Base-by-base conservation (phyloP, 2,888 invertebrate species). In the Himalopsyche anomala region DNA sequence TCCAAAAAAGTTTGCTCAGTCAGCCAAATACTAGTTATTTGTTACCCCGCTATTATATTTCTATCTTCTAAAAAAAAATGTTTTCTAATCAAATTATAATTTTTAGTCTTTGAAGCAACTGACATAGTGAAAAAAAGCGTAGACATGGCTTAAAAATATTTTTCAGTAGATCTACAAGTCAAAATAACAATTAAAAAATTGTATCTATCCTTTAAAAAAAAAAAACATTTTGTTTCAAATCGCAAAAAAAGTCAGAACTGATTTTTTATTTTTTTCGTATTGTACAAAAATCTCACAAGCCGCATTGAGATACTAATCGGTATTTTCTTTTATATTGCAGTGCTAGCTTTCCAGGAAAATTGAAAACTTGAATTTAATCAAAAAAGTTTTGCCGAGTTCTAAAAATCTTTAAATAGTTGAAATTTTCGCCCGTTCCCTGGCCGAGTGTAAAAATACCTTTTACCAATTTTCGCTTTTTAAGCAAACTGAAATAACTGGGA, bases 361-460 rank as follows among this genome's bases (percentile, higher is more conserved):
- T 62, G 62, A 62, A 62, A 62, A 62, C 62, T 62, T 62, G 62
- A 62, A 62, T 62, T 62, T 62, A 62, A 62, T 62, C 62, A 62
- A 62, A 62, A 62, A 62, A 62, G 62, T 62, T 62, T 62, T 8
- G 62, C 11, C 62, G 62, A 62, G 62, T 62, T 62, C 62, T 62
- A 9, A 62, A 62, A 62, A 62, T 62, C 62, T 62, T 62, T 62
- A 62, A 62, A 62, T 62, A 62, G 62, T 62, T 62, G 19, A 62
- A 19, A 62, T 62, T 62, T 19, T 62, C 8, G 62, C 62, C 19
- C 62, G 62, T 28, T 62, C 62, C 62, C 19, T 62, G 62, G 62
- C 62, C 62, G 19, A 62, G 62, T 62, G 62, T 62, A 62, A 62
- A 62, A 62, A 62, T 62, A 62, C 62, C 62, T 19, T 62, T 62